Evolutionary conservation across 2,888 invertebrate genomes (phyloP), one percentile per base, ranked within the genome.

Genomic region (Stenolophus ochropezus): DNA sequence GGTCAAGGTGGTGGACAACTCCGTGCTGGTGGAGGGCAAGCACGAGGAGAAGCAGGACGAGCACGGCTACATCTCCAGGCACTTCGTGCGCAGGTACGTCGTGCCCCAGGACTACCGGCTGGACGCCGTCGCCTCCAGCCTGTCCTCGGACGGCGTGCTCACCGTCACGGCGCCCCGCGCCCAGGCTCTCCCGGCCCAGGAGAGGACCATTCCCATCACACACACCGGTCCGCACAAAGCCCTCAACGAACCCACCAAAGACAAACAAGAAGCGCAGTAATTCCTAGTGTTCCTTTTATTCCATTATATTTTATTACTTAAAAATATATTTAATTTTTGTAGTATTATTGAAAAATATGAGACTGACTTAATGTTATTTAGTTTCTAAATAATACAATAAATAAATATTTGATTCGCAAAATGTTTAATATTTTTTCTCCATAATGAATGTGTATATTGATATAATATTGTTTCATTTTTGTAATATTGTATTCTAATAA

Each of bases 121-220:
- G 1, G 61, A 61, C 21, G 61, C 3, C n/a, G 6, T 61, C 25
- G 23, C 11, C n/a, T 23, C 61, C 25, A 21, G 25, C 20, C 20
- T 61, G 23, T 61, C 61, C 21, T 61, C 61, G 20, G 61, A 61
- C 21, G 61, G 61, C 23, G 61, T 61, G 14, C 23, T 61, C 8
- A 23, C 61, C 61, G 21, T 61, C 61, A 1, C 61, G 61, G 61
- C 61, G n/a, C 61, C 61, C 1, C 5, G n/a, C 5, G 21, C 1
- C 8, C 8, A n/a, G 3, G 61, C 21, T 25, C 3, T 61, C 8
- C 21, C 18, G 4, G 14, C 20, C n/a, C 3, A 25, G 23, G 33
- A 42, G 33, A 42, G 8, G 8, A 11, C 1, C 2, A 8, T 42
- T 8, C 4, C 33, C 2, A 42, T 42, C 11, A 42, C 33, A 2